Evolutionary conservation across 53 echinoderm and acorn worm species (phyloP), one percentile per base, ranked within the genome.

Genomic region (Temnopleurus reevesii): DNA sequence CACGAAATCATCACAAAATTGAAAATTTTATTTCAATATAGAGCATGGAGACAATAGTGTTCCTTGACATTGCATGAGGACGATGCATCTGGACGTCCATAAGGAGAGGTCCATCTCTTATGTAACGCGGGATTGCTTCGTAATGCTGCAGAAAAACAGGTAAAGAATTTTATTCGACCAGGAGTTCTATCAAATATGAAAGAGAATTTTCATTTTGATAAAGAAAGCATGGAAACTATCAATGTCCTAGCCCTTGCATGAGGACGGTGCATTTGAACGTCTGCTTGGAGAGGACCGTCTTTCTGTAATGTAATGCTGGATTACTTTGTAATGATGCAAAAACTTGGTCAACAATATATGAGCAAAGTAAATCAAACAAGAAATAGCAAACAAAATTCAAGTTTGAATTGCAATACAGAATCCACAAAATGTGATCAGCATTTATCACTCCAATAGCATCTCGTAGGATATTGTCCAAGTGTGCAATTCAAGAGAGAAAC

Each of bases 21-120:
- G n/a, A n/a, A n/a, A n/a, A n/a, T n/a, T n/a, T n/a, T n/a, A n/a
- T n/a, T n/a, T n/a, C n/a, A n/a, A n/a, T n/a, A n/a, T n/a, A n/a
- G 49, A 96, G 91, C 21, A 99, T 83, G 0, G 99, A 83, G 59
- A 96, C 99, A 96, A 99, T 99, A 79, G 96, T 96, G 35, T 95
- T 92, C 71, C 91, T 99, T 44, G 99, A 92, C 81, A 90, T 93
- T 19, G 96, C 92, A 57, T 92, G 92, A 0, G 99, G 99, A 45
- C 94, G 91, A 51, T 99, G 99, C 99, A 99, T 99, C 90, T 99
- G 99, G 18, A 99, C 99, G 41, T 99, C 99, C 23, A 99, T 90
- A 10, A 99, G 84, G 80, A 93, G 77, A 23, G 99, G 99, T 3
- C 99, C 99, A 59, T 93, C 94, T 76, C 93, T 96, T 66, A 98